phyloP scores from a whole-genome alignment of 2,888 invertebrate species.

The Nephrotoma flavescens region DNA sequence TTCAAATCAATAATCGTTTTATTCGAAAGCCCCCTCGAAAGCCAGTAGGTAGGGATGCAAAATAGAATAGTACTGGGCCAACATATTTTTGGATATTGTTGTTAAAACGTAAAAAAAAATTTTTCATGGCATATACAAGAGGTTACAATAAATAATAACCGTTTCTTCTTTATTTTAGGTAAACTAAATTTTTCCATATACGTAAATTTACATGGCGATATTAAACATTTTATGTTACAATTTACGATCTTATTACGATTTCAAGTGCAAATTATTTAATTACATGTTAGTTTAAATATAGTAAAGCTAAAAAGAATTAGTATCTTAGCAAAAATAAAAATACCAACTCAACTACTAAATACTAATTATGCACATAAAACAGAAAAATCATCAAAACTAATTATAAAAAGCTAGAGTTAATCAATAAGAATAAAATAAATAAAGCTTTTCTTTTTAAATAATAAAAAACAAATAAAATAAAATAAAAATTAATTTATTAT shows the following conservation, averaged over 20 bases:
- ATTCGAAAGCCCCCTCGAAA: too few species aligned
- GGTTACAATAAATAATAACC: too few species aligned
- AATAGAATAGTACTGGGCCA: too few species aligned
- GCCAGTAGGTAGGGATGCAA: too few species aligned
- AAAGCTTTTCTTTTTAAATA: background rate
- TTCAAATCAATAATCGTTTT: too few species aligned
- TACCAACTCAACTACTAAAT: background rate
- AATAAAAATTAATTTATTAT: background rate
- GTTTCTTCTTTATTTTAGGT: too few species aligned
- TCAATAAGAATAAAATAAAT: background rate
- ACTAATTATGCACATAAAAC: background rate
- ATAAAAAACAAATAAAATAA: background rate
- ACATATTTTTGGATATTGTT: too few species aligned
- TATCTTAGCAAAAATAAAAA: background rate
- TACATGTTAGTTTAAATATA: background rate
- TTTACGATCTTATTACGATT: background rate
- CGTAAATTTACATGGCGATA: too few species aligned
- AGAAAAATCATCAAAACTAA: background rate
- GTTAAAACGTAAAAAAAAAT: too few species aligned
- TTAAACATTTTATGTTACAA: background rate
- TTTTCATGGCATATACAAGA: too few species aligned
- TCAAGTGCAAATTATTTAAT: background rate
- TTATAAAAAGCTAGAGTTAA: background rate
- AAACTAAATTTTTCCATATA: too few species aligned
- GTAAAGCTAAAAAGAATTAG: background rate